Percentiles rank a stretch among this genome's conserved stretches.
Evolutionary conservation across 2,888 invertebrate species (phyloP).

Genomic region (Bembecia ichneumoniformis): DNA sequence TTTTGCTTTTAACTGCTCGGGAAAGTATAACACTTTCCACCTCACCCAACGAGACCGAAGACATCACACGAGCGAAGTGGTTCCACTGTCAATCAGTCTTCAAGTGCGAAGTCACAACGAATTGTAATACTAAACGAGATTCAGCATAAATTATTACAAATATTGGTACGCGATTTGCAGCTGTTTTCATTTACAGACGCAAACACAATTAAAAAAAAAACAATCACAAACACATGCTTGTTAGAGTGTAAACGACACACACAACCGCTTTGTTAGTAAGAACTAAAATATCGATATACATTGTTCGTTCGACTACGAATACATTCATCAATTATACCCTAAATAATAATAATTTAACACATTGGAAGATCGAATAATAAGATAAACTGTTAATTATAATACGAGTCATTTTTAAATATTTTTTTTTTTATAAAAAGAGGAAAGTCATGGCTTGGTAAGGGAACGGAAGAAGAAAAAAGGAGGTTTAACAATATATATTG

Average conservation of each 20-base stretch:
- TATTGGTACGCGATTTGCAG: constrained; percentile 33
- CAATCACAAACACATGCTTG: constrained; percentile 69
- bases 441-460: too few relatives aligned
- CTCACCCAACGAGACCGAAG: constrained; percentile 29
- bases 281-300: constrained; percentile 42
- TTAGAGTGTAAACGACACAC: constrained; percentile 63
- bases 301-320: constrained; percentile 58
- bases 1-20: too few relatives aligned
- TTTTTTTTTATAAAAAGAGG: too few relatives aligned
- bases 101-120: constrained; percentile 10
- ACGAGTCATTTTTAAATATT: too few relatives aligned
- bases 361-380: constrained; percentile 52
- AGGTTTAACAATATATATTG: too few relatives aligned
- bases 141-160: constrained; percentile 66
- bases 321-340: constrained; percentile 47
- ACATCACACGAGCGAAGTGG: constrained; percentile 22
- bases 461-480: too few relatives aligned
- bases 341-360: constrained; percentile 62
- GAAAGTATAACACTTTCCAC: constrained; percentile 17
- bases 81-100: constrained; percentile 46
- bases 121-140: constrained; percentile 36
- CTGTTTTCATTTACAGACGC: constrained; percentile 12
- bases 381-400: constrained; percentile 19
- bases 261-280: constrained; percentile 70
- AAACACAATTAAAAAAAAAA: constrained; percentile 24